A percentile compares a stretch with the other conserved stretches of the same genome.
Conservation (phyloP, 2,888 invertebrate species). For the Hypsopygia costalis region DNA sequence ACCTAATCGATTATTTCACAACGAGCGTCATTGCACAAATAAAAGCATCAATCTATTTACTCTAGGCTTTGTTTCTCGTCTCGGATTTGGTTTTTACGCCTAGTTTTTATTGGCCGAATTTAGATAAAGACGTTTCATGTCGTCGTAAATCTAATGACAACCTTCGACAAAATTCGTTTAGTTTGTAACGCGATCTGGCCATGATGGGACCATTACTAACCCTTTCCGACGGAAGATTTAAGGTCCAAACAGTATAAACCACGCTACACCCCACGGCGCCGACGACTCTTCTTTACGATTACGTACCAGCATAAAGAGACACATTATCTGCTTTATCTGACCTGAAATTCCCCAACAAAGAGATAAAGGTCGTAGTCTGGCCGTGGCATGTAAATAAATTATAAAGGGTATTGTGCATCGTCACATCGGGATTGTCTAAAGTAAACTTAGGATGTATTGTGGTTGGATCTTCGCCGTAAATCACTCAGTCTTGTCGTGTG, state of each 20-base stretch:
- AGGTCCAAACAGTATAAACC: slow-evolving; percentile 28
- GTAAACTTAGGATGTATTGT: slow-evolving; percentile 64
- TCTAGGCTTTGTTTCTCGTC: not conserved
- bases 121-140: slow-evolving; percentile 18
- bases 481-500: slow-evolving; percentile 55
- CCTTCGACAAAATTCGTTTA: slow-evolving; percentile 18
- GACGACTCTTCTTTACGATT: slow-evolving; percentile 57
- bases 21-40: not conserved
- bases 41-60: slow-evolving; percentile 4
- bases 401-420: slow-evolving; percentile 56
- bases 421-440: slow-evolving; percentile 56
- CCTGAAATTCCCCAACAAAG: slow-evolving; percentile 65
- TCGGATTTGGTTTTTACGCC: not conserved
- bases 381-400: slow-evolving; percentile 70
- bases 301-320: slow-evolving; percentile 54
- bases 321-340: slow-evolving; percentile 73
- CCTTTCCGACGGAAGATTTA: slow-evolving; percentile 34
- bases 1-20: no score
- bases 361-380: slow-evolving; percentile 69
- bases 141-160: slow-evolving; percentile 19
- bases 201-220: slow-evolving; percentile 19
- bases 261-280: slow-evolving; percentile 55
- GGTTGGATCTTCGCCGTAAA: slow-evolving; percentile 53
- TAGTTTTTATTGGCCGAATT: slow-evolving; percentile 8
- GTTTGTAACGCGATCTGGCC: slow-evolving; percentile 10